phyloP scores from a whole-genome alignment of 1,140 invertebrate genomes.

The Rhynchophorus ferrugineus region DNA sequence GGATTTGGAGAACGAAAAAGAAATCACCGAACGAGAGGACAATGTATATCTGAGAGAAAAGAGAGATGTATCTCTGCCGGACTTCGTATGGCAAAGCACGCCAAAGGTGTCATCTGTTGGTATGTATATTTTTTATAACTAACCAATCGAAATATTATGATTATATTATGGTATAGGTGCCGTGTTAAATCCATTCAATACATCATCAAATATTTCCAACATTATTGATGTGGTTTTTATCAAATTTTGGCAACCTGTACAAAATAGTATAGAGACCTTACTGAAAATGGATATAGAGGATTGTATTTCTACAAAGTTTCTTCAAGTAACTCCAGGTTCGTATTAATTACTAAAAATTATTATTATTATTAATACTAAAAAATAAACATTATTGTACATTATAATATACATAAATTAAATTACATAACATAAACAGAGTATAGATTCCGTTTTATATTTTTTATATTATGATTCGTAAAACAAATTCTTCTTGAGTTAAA shows the following conservation, averaged over 20 bases:
- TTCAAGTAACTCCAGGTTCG: conserved; percentile 34
- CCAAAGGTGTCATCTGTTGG: conserved; percentile 38
- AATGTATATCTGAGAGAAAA: conserved; percentile 32
- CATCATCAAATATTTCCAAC: conserved; percentile 29
- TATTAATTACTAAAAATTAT: too few relatives aligned
- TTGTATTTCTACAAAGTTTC: conserved; percentile 35
- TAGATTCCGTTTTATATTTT: too few relatives aligned
- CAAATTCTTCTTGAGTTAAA: too few relatives aligned
- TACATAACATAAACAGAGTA: too few relatives aligned
- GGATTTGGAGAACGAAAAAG: conserved; percentile 40
- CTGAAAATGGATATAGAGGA: conserved; percentile 42
- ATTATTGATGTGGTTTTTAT: conserved; percentile 49
- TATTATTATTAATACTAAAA: too few relatives aligned
- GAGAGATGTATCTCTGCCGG: conserved; percentile 19
- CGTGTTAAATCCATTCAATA: conserved; percentile 33
- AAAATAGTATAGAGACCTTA: conserved; percentile 40
- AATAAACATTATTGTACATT: too few relatives aligned
- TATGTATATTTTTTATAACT: conserved; percentile 32
- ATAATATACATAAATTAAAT: too few relatives aligned
- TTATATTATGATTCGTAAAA: too few relatives aligned
- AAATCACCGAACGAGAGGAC: conserved; percentile 34
- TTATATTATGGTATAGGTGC: conserved; percentile 32
- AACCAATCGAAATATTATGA: conserved; percentile 37
- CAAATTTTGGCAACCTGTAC: conserved; percentile 48
- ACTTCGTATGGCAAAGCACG: conserved; percentile 20